Evolutionary conservation across 2,888 invertebrate species (phyloP).

Genomic region (Catocala fraxini): DNA sequence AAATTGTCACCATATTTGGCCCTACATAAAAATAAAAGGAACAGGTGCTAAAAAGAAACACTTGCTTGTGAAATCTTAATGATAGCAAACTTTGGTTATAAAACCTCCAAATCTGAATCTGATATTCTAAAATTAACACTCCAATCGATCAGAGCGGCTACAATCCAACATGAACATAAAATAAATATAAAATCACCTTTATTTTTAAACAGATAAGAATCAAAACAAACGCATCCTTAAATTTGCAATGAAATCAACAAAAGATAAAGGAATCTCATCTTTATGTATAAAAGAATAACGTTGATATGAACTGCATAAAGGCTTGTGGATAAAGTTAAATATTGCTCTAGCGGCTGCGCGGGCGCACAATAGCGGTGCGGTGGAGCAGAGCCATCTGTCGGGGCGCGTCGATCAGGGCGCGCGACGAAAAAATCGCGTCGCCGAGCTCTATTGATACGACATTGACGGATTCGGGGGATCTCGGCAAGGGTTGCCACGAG

Average conservation of each 20-base stretch:
- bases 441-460: conserved; percentile 81
- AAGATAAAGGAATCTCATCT: conserved; percentile 6
- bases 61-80: conserved; percentile 7
- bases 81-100: conserved; percentile 5
- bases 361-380: conserved; percentile 51
- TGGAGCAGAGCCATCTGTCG: conserved; percentile 60
- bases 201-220: neutral
- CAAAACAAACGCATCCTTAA: conserved; percentile 22
- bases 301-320: conserved; percentile 22
- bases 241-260: conserved; percentile 15
- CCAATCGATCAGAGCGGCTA: conserved; percentile 31
- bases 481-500: conserved; percentile 61
- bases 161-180: conserved; percentile 5
- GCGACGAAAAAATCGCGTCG: conserved; percentile 72
- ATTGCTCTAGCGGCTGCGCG: conserved; percentile 40
- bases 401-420: conserved; percentile 53
- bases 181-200: conserved; percentile 17
- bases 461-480: conserved; percentile 80
- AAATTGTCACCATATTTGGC: too few relatives aligned
- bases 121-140: conserved; percentile 47
- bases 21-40: too few relatives aligned
- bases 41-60: neutral
- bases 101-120: conserved; percentile 26
- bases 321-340: conserved; percentile 42
- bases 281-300: neutral